Evolutionary conservation across 2,888 invertebrate genomes (phyloP), one percentile per base, ranked within the genome.

Genomic region (Labia minor): DNA sequence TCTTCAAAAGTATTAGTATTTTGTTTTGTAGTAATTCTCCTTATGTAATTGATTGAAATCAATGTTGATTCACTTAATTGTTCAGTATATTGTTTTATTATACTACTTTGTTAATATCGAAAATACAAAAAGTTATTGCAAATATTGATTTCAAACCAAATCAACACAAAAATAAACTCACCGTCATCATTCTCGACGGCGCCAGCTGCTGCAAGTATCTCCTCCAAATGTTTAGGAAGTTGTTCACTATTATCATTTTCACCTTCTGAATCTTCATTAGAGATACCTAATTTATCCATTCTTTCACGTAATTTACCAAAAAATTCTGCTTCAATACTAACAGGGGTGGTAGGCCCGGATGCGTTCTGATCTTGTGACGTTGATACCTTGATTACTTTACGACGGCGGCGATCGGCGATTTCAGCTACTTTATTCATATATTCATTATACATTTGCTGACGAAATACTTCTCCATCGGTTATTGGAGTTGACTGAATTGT

Each of bases 401-500:
- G 86, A 69, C 88, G 84, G 72, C 88, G 88, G 62, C 92, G 81
- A 74, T 91, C 87, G 72, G 89, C 86, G 11, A 90, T 82, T 75
- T 89, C 88, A 3, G 87, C 85, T 73, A 92, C 86, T 78, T 91
- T 88, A 74, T 82, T 81, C 74, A 90, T 83, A 78, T 91, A 92
- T 76, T 92, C 92, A 72, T 88, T 83, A 77, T 89, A 92, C 91
- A 92, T 92, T 77, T 86, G 85, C 71, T 88, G 86, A 6, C 91
- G 84, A 72, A 89, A 85, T 61, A 84, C 80, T 76, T 91, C 74
- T 6, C 72, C 72, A 62, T 66, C 88, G 64, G 86, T 86, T 8
- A 85, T 83, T 10, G 81, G 82, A 61, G 85, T 74, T 1, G 75
- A 67, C 19, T 71, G 76, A 70, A 74, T 77, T 71, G 72, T 77